These are phyloP conservation scores for Spicauda simplicius DNA, from an alignment of 2,888 invertebrate genomes.

Conservation along the genomic window DNA sequence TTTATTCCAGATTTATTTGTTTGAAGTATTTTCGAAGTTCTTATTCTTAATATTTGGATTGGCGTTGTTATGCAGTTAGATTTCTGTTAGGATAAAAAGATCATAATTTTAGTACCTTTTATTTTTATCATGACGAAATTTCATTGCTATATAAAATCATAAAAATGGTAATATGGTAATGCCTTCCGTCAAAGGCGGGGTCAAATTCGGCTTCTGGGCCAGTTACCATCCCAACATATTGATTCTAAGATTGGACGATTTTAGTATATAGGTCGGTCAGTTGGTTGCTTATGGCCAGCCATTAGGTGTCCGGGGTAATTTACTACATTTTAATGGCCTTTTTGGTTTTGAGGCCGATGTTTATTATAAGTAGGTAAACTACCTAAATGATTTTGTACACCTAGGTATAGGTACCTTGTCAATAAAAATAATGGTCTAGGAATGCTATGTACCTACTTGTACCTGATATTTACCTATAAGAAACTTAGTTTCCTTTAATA, in stretches of 20 bases:
- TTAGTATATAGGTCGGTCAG: conserved; percentile 51
- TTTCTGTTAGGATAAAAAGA: no score
- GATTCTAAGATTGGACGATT: conserved; percentile 50
- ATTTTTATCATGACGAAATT: background rate
- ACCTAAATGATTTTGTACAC: background rate
- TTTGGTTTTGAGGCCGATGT: conserved; percentile 4
- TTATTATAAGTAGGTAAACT: background rate
- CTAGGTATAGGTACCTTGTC: no score
- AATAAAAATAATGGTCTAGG: no score
- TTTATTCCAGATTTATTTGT: no score
- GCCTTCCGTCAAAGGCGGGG: background rate
- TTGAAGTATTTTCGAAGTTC: no score
- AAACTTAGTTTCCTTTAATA: no score
- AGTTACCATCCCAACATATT: conserved; percentile 53
- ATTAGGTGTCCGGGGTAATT: conserved; percentile 9
- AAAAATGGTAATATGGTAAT: background rate
- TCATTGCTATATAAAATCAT: background rate
- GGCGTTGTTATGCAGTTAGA: no score
- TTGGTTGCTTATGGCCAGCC: background rate
- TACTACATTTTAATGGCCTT: conserved; percentile 7
- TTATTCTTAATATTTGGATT: no score
- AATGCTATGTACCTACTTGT: no score
- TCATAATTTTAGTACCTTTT: background rate
- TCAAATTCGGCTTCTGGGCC: conserved; percentile 51
- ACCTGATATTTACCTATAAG: no score